Evolutionary conservation across 2,797 vertebrate species (phyloP).

Genomic region (Cygnus olor): DNA sequence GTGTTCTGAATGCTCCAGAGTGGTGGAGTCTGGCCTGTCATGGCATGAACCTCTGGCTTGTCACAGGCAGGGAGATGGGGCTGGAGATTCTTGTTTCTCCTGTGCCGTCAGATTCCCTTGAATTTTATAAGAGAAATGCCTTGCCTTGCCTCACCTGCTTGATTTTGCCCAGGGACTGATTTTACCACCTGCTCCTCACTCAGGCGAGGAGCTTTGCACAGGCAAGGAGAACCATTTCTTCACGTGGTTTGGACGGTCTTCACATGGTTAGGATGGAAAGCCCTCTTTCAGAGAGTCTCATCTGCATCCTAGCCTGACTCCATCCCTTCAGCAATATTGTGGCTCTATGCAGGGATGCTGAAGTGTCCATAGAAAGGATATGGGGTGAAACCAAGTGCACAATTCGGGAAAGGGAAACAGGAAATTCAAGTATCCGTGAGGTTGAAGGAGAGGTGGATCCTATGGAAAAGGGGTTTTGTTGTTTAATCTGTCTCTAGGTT

Average conservation of each 20-base stretch:
- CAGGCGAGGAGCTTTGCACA: not conserved
- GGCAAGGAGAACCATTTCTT: not conserved
- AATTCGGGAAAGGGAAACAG: not conserved
- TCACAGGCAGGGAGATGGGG: not conserved
- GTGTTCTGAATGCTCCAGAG: not conserved
- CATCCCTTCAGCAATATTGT: not conserved
- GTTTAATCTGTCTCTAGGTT: not conserved
- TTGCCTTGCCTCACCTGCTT: not conserved
- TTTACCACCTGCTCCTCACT: not conserved
- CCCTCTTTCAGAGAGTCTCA: not conserved
- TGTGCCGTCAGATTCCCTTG: not conserved
- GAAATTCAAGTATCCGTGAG: conserved; percentile 31
- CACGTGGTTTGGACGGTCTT: not conserved
- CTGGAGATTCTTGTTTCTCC: not conserved
- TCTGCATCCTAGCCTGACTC: not conserved
- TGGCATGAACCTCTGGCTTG: not conserved
- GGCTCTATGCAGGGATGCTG: not conserved
- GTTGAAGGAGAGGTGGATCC: not conserved
- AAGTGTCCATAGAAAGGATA: not conserved
- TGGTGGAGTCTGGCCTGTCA: not conserved
- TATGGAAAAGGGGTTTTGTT: not conserved
- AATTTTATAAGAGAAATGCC: not conserved
- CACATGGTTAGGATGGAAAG: not conserved
- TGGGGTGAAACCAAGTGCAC: not conserved
- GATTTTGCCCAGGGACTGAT: not conserved